Base-by-base conservation (phyloP, 2,113 vertebrate genomes). In the Charadrius vociferus region DNA sequence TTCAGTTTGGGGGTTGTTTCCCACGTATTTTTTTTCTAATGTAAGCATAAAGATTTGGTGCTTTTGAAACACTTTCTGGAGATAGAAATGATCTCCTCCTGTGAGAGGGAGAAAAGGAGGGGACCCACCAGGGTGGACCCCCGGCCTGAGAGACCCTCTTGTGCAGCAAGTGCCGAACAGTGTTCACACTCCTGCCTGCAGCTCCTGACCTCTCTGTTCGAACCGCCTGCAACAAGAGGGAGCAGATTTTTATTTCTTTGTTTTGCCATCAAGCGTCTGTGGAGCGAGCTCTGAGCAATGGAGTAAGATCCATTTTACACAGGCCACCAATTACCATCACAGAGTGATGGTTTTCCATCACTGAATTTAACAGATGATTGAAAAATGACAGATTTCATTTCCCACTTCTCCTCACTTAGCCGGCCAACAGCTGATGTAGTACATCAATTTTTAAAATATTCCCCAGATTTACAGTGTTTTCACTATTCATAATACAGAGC, bases 311-410 rank as follows among this genome's bases (percentile, higher is more conserved):
- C 12, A 29, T 85, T 85, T 80, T 29, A 80, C 47, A 39, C 26
- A 58, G 70, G 73, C 34, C 73, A 61, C 45, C 68, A 71, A 62
- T 50, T 45, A 58, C 30, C 45, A 52, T 29, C 59, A 49, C 10
- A 61, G 21, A 50, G 2, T n/a, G 18, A 83, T 55, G 53, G 47
- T n/a, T 89, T 92, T 49, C 80, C 68, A 79, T 7, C 0, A 0
- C 47, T 49, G 49, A 86, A 89, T 79, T 75, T 81, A 92, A 79
- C 11, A 79, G 36, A 47, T 26, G 59, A 95, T 18, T 82, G 73
- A 94, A 82, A 95, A 91, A 65, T 30, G 34, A 78, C 39, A 95
- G 39, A 84, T 78, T 79, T 68, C 3, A 53, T 92, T 90, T 88
- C 55, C 47, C 41, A 39, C 21, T 67, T 79, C 63, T 86, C 67